Percentiles rank a stretch among this genome's conserved stretches.
These are phyloP conservation scores for Dascyllus trimaculatus DNA, from an alignment of 2,113 vertebrate genomes.

Conservation along the genomic window DNA sequence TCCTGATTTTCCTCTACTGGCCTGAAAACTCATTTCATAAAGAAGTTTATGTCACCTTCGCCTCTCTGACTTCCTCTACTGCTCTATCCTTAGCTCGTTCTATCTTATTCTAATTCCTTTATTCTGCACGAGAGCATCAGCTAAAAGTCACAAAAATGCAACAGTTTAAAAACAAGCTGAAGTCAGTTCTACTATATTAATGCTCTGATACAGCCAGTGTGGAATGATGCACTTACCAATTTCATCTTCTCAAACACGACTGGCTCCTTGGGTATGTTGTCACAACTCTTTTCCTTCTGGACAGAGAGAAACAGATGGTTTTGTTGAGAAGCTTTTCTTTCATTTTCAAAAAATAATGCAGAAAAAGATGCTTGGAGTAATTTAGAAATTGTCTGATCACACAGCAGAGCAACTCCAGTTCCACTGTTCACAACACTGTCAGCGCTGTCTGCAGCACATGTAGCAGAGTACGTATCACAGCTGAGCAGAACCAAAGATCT, in stretches of 20 bases:
- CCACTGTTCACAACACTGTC: no score
- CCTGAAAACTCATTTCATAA: no score
- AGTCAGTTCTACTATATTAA: background rate
- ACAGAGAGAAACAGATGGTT: constrained; percentile 12
- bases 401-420: no score
- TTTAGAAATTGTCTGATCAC: no score
- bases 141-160: background rate
- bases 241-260: constrained; percentile 98
- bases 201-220: no score
- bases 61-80: background rate
- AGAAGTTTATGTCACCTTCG: background rate
- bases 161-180: background rate
- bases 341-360: no score
- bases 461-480: no score
- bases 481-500: no score
- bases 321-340: background rate
- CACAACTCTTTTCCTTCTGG: constrained; percentile 93
- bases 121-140: background rate
- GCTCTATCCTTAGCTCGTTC: no score
- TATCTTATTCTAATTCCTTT: no score
- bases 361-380: no score
- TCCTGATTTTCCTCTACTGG: background rate
- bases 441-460: no score
- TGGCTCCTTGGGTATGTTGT: constrained; percentile 89
- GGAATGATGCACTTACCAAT: constrained; percentile 83